Conservation (phyloP, 2,888 invertebrate species). For the Drosophila hamatofila region DNA sequence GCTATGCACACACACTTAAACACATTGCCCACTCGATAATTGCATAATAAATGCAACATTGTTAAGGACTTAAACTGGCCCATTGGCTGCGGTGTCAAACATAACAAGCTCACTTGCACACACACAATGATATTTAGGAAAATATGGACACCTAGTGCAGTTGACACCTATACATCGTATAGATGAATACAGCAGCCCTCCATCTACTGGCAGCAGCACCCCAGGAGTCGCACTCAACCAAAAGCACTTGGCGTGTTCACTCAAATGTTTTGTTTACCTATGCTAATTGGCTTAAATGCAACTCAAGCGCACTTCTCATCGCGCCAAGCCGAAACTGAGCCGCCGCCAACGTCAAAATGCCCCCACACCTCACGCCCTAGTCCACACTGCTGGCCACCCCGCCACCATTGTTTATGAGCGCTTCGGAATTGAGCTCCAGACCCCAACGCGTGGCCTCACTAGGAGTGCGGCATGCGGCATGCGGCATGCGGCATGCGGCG, state of each 20-base stretch:
- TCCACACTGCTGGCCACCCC: neutral
- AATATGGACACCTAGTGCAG: slow-evolving; percentile 44
- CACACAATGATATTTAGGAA: slow-evolving; percentile 57
- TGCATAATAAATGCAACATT: slow-evolving; percentile 82
- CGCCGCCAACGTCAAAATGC: slow-evolving; percentile 8
- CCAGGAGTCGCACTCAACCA: slow-evolving; percentile 58
- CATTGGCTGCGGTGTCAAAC: slow-evolving; percentile 43
- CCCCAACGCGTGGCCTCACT: slow-evolving; percentile 43
- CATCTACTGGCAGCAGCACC: slow-evolving; percentile 7
- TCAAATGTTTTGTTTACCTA: slow-evolving; percentile 82
- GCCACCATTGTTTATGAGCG: slow-evolving; percentile 73
- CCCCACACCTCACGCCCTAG: no score
- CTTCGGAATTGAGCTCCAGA: slow-evolving; percentile 67
- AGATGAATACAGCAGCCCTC: slow-evolving; percentile 6
- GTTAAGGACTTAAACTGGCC: slow-evolving; percentile 56
- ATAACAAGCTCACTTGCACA: slow-evolving; percentile 24
- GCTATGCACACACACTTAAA: slow-evolving; percentile 33
- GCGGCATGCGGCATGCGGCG: slow-evolving; percentile 21
- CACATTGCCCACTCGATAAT: slow-evolving; percentile 75
- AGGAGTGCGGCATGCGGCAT: slow-evolving; percentile 32
- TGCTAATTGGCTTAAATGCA: slow-evolving; percentile 83
- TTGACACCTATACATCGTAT: slow-evolving; percentile 62
- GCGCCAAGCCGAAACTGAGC: slow-evolving; percentile 68
- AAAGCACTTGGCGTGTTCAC: slow-evolving; percentile 76
- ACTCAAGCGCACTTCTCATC: slow-evolving; percentile 79